Conservation (phyloP, 2,888 invertebrate genomes). For the Heliconius cydno region DNA sequence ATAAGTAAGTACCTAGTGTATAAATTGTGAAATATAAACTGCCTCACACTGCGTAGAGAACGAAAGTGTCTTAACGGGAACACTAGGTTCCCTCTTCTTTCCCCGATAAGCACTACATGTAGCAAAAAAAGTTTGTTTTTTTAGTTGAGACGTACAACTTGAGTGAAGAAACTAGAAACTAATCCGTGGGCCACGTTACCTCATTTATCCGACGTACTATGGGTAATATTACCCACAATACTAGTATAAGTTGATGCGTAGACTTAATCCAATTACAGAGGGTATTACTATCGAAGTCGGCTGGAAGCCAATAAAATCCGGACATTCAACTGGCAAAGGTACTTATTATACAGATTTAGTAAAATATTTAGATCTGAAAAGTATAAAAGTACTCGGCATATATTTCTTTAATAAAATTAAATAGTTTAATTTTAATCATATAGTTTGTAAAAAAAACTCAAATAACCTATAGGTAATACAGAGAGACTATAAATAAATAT, state of each 20-base stretch:
- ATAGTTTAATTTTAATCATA: not conserved
- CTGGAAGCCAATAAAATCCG: constrained; percentile 54
- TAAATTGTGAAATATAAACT: no score
- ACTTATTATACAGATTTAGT: not conserved
- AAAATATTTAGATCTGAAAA: not conserved
- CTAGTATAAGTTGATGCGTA: constrained; percentile 36
- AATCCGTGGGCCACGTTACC: constrained; percentile 12
- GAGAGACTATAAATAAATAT: not conserved
- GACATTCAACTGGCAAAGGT: constrained; percentile 45
- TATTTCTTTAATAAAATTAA: not conserved
- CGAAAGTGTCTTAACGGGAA: no score
- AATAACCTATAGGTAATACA: not conserved
- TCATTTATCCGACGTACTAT: not conserved
- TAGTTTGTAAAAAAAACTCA: not conserved
- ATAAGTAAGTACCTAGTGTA: not conserved
- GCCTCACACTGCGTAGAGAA: no score
- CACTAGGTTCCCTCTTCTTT: no score
- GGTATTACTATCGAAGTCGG: constrained; percentile 34
- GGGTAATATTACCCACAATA: constrained; percentile 5
- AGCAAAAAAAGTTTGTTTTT: no score
- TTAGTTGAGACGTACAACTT: not conserved
- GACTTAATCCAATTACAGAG: constrained; percentile 48
- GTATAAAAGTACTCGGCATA: not conserved
- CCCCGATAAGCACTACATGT: no score
- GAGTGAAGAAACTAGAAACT: not conserved